Percentiles rank a stretch among this genome's conserved stretches.
Conservation (phyloP, 2,113 vertebrate species). For the Ameiurus melas region DNA sequence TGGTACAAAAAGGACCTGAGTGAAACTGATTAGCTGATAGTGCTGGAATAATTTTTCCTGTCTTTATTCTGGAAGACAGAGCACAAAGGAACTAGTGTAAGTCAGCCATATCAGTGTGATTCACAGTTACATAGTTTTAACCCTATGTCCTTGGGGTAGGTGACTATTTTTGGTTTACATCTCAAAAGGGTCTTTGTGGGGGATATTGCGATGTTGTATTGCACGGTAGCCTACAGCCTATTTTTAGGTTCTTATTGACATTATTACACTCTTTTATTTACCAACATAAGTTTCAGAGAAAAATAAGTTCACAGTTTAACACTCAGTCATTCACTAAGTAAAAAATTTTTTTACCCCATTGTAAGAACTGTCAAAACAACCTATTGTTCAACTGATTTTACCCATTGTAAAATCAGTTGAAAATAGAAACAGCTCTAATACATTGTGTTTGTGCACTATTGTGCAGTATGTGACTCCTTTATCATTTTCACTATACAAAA, state of each 20-base stretch:
- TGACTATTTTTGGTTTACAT: not conserved
- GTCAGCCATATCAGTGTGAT: not conserved
- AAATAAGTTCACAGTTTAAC: not conserved
- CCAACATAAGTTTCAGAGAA: not conserved
- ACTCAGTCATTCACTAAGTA: no score
- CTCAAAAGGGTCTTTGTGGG: not conserved
- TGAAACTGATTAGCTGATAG: not conserved
- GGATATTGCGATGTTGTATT: not conserved
- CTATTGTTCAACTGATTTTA: no score
- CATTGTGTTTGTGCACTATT: not conserved
- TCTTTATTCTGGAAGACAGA: not conserved
- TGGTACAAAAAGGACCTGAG: not conserved
- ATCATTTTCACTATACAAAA: not conserved
- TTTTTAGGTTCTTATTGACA: not conserved
- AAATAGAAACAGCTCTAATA: not conserved
- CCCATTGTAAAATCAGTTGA: not conserved
- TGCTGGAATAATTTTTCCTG: not conserved
- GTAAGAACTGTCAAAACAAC: no score
- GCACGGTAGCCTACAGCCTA: not conserved
- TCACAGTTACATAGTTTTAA: conserved; percentile 12
- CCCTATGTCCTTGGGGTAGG: not conserved
- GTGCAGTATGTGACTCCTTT: not conserved
- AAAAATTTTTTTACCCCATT: no score
- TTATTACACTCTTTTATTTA: not conserved
- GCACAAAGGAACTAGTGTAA: not conserved